Evolutionary conservation across 2,113 vertebrate genomes (phyloP).

Genomic region (Tragelaphus scriptus): DNA sequence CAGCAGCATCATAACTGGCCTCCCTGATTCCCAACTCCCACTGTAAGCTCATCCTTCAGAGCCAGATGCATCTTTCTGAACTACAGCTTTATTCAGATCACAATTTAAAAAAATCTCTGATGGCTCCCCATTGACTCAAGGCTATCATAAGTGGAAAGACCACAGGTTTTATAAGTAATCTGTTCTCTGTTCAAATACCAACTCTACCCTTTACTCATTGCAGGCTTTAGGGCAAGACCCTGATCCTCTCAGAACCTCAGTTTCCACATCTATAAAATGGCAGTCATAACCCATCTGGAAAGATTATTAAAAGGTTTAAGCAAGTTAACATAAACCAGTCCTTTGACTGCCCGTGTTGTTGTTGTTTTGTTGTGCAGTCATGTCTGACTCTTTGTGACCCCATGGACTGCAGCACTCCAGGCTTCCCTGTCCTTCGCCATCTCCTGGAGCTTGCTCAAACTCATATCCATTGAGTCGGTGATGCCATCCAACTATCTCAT

Average conservation of each 20-base stretch:
- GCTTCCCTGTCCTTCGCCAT: not conserved
- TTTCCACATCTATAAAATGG: not conserved
- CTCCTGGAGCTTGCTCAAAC: not conserved
- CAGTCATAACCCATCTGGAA: not conserved
- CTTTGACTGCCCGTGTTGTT: not conserved
- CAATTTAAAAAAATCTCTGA: not conserved
- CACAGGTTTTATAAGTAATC: not conserved
- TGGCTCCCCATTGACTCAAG: not conserved
- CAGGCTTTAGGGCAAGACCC: not conserved
- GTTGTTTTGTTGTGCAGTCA: not conserved
- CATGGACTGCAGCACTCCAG: not conserved
- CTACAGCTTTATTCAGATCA: not conserved
- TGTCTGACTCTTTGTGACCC: not conserved
- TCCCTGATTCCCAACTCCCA: not conserved
- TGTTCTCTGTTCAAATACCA: not conserved
- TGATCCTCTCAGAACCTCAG: not conserved
- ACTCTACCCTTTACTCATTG: not conserved
- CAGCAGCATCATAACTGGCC: not conserved
- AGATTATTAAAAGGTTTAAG: not conserved
- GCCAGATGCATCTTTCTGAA: not conserved
- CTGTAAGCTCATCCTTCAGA: not conserved
- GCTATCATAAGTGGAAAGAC: not conserved
- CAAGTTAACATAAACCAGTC: not conserved
- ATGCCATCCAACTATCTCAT: not conserved
- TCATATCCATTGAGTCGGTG: not conserved